Evolutionary conservation across 1,140 invertebrate species (phyloP).

Genomic region (Melipona quadrifasciata): DNA sequence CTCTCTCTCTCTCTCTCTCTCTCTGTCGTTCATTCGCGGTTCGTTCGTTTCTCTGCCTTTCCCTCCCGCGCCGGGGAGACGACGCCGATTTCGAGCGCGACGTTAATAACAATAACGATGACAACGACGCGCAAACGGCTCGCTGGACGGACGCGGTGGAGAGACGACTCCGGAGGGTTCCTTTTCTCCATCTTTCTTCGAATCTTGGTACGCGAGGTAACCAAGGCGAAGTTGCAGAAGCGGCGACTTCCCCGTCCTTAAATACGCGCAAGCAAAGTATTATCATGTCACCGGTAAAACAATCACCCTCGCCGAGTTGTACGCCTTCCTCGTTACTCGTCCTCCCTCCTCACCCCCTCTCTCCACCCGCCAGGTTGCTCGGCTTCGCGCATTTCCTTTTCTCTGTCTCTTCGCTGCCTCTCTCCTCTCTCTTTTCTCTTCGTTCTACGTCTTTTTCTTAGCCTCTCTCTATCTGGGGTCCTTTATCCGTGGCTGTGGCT

Average conservation of each 20-base stretch:
- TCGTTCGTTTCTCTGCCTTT: not conserved
- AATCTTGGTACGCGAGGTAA: not conserved
- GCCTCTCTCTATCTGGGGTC: conserved; percentile 47
- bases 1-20: not conserved
- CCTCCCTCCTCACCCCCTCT: not conserved
- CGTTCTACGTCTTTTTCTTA: conserved; percentile 36
- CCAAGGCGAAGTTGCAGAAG: not conserved
- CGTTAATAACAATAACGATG: conserved; percentile 47
- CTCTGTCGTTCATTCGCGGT: not conserved
- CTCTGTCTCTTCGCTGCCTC: not conserved
- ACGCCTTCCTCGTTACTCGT: conserved; percentile 12
- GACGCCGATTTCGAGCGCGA: not conserved
- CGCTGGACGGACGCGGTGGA: not conserved
- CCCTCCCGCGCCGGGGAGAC: not conserved
- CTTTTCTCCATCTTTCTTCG: not conserved
- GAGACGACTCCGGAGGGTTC: not conserved
- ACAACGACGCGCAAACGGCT: not conserved
- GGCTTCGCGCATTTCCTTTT: not conserved
- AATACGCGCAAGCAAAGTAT: conserved; percentile 60
- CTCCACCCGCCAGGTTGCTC: not conserved
- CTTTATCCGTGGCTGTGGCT: conserved; percentile 42
- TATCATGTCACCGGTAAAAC: conserved; percentile 63
- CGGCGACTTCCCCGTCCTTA: conserved; percentile 42
- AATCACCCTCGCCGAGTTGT: conserved; percentile 32
- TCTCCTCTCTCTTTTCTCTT: conserved; percentile 2